These are phyloP conservation scores for Corydoras sp. DNA, from an alignment of 2,113 vertebrate genomes.

Conservation along the genomic window DNA sequence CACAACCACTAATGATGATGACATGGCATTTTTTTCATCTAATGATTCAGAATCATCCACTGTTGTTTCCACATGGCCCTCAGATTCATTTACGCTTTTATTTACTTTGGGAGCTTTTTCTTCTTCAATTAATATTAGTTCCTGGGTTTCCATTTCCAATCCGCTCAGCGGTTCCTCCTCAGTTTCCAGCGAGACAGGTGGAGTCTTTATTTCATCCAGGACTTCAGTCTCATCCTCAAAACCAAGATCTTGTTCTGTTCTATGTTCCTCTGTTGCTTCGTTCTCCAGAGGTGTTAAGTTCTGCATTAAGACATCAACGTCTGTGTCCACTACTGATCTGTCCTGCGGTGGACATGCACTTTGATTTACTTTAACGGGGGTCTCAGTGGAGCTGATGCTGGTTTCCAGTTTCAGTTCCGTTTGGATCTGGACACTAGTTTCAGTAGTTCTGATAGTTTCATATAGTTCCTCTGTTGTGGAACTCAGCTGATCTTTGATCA, in stretches of 20 bases:
- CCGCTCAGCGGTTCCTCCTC: slow-evolving; percentile 14
- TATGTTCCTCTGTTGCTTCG: background rate
- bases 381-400: background rate
- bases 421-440: background rate
- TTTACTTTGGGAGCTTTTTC: slow-evolving; percentile 41
- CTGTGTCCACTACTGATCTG: too few species aligned
- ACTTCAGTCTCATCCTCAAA: background rate
- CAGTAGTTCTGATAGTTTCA: background rate
- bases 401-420: background rate
- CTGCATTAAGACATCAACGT: too few species aligned
- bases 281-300: background rate
- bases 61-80: too few species aligned
- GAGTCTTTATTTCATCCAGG: background rate
- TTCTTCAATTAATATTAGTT: slow-evolving; percentile 24
- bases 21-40: too few species aligned
- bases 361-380: too few species aligned
- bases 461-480: slow-evolving; percentile 3
- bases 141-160: slow-evolving; percentile 8
- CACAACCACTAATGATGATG: too few species aligned
- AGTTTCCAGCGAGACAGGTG: background rate
- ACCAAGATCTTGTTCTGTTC: slow-evolving; percentile 2
- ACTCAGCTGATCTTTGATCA: background rate
- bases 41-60: background rate
- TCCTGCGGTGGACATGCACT: too few species aligned
- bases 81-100: too few species aligned